A percentile compares a stretch with the other conserved stretches of the same genome.
Evolutionary conservation across 30 jellyfish, hydroid and myxozoan species (phyloP).

Genomic region (Aurelia aurita complex sp. Pacific): DNA sequence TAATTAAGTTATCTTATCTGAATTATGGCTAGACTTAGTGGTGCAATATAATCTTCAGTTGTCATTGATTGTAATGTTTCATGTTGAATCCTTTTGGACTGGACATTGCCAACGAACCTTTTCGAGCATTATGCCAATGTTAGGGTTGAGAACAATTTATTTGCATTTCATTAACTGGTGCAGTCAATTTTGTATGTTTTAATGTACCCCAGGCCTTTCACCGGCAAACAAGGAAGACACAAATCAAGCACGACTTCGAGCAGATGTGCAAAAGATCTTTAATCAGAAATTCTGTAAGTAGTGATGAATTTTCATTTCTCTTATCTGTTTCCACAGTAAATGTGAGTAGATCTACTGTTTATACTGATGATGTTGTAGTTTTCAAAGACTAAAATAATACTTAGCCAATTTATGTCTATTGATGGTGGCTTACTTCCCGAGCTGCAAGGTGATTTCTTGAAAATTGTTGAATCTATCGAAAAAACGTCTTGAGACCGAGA

Average conservation of each 20-base stretch:
- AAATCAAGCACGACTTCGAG: not conserved
- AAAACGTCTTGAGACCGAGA: no score
- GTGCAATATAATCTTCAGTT: no score
- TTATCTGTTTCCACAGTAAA: not conserved
- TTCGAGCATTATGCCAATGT: not conserved
- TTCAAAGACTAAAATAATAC: no score
- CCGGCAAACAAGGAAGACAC: conserved; percentile 8
- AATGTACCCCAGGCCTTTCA: not conserved
- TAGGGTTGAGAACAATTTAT: not conserved
- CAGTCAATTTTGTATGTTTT: not conserved
- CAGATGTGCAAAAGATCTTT: conserved; percentile 10
- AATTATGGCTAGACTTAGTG: no score
- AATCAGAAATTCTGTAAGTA: conserved; percentile 13
- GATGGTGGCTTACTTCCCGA: no score
- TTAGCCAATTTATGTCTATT: no score
- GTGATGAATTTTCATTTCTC: not conserved
- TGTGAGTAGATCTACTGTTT: not conserved
- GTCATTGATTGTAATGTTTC: no score
- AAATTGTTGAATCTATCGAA: no score
- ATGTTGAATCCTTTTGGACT: no score
- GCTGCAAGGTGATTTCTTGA: no score
- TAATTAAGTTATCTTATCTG: no score
- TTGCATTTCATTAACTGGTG: not conserved
- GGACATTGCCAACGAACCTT: no score
- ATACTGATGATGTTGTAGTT: not conserved